Evolutionary conservation across 2,797 vertebrate species (phyloP).

Genomic region (Acanthurus leucopareius): DNA sequence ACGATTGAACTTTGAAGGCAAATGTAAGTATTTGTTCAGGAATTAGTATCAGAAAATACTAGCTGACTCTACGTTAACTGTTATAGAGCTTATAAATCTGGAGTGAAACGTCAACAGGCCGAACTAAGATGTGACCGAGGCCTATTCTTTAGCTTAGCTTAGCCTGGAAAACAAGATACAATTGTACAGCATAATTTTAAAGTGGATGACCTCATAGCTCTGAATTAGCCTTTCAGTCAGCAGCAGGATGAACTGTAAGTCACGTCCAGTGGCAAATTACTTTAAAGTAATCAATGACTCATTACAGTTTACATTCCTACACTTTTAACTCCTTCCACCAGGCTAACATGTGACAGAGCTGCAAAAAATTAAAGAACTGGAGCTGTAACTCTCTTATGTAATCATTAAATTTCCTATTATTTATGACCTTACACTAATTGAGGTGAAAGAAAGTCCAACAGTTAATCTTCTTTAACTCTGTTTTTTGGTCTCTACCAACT

Average conservation of each 20-base stretch:
- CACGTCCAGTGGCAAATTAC: neutral
- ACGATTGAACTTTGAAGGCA: neutral
- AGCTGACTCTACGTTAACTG: neutral
- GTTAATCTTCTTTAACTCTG: too few relatives aligned
- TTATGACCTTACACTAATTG: too few relatives aligned
- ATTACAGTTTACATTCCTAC: too few relatives aligned
- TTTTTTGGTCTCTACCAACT: too few relatives aligned
- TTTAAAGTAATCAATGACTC: neutral
- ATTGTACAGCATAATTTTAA: neutral
- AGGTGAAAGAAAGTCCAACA: too few relatives aligned
- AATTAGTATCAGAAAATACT: neutral
- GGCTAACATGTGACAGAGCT: too few relatives aligned
- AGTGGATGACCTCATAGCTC: neutral
- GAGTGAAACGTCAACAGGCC: neutral
- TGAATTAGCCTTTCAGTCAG: neutral
- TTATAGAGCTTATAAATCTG: neutral
- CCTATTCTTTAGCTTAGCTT: neutral
- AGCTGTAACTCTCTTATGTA: too few relatives aligned
- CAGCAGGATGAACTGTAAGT: neutral
- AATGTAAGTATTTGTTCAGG: neutral
- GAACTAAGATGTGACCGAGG: neutral
- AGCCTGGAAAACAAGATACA: neutral
- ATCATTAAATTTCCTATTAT: too few relatives aligned
- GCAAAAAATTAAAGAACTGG: too few relatives aligned
- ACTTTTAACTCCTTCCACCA: too few relatives aligned